Conservation (phyloP, 2,888 invertebrate species). For the Geophilus truncorum region DNA sequence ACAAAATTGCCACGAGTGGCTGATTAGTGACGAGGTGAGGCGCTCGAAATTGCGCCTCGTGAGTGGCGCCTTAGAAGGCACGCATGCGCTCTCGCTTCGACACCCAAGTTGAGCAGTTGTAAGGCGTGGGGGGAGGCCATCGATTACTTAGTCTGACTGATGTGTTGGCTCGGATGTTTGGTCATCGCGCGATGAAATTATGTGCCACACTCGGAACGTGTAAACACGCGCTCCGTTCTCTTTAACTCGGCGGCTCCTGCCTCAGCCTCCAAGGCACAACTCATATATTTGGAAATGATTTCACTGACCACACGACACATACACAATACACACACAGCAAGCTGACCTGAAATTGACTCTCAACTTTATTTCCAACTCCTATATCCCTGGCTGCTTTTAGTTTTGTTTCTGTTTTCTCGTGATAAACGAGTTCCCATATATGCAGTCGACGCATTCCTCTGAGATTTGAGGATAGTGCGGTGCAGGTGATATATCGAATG, state of each 20-base stretch:
- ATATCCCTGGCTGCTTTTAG: background rate
- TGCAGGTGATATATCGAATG: background rate
- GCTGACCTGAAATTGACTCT: background rate
- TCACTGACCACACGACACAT: no score
- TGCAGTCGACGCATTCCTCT: constrained; percentile 5
- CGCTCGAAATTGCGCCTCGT: background rate
- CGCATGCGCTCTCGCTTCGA: background rate
- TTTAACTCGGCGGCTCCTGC: background rate
- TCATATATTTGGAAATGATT: background rate
- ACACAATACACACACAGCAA: background rate
- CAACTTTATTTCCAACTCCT: background rate
- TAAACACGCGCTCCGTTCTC: background rate
- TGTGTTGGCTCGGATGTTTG: background rate
- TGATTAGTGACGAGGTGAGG: constrained; percentile 15
- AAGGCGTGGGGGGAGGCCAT: background rate
- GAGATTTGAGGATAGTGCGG: background rate
- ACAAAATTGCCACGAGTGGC: background rate
- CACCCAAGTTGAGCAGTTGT: background rate
- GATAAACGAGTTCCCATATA: background rate
- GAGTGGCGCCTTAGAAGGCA: background rate
- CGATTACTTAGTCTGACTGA: constrained; percentile 11
- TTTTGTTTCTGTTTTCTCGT: background rate
- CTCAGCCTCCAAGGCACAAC: background rate
- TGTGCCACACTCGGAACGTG: background rate
- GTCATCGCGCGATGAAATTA: background rate